These are phyloP conservation scores for Spheniscus mendiculus DNA, from an alignment of 2,113 vertebrate genomes.

Conservation along the genomic window DNA sequence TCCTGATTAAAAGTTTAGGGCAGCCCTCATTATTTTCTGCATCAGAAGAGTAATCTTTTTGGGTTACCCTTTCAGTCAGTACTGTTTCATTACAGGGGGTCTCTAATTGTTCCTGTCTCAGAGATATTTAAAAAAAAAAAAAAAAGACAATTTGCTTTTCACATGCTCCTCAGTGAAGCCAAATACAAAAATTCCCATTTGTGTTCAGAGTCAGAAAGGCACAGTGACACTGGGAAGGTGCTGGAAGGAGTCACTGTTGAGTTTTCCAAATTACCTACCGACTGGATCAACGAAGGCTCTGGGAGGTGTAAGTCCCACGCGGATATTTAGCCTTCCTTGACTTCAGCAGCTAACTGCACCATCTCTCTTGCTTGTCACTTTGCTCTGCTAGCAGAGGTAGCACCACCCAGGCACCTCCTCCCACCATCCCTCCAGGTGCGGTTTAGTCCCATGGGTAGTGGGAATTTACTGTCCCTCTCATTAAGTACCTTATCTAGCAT, in stretches of 20 bases:
- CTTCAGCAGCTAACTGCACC: not conserved
- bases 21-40: slow-evolving; percentile 37
- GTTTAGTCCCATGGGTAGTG: fast-evolving
- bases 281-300: fast-evolving
- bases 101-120: not conserved
- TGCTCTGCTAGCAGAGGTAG: not conserved
- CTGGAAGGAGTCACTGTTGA: not conserved
- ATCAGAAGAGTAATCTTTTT: not conserved
- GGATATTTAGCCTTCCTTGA: not conserved
- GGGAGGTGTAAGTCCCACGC: fast-evolving
- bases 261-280: not conserved
- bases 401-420: too few relatives aligned
- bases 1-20: slow-evolving; percentile 53
- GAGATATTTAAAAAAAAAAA: not conserved
- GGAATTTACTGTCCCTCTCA: not conserved
- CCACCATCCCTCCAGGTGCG: not conserved
- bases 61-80: not conserved
- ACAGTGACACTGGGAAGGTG: not conserved
- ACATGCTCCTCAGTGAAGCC: not conserved
- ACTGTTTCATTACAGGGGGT: not conserved
- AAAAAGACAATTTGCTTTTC: not conserved
- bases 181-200: not conserved
- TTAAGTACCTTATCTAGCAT: not conserved
- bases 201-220: not conserved
- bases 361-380: too few relatives aligned